phyloP scores from a whole-genome alignment of 2,113 vertebrate species.

The Myotis lucifugus region DNA sequence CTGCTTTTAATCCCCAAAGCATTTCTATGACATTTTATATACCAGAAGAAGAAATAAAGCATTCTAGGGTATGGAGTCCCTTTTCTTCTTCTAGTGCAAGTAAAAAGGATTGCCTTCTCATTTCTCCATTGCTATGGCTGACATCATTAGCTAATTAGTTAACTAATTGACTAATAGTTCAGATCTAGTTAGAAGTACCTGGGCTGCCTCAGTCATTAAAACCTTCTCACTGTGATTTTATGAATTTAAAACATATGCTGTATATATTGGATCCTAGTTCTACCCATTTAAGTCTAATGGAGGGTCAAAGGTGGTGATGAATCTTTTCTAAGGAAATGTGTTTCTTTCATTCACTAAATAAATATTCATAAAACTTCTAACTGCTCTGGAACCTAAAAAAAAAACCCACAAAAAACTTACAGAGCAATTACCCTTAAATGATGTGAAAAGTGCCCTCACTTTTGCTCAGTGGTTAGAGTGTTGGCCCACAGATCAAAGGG shows the following conservation, averaged over 20 bases:
- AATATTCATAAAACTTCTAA: conserved; percentile 39
- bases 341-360: not conserved
- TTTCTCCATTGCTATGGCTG: not conserved
- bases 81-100: not conserved
- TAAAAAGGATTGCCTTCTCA: not conserved
- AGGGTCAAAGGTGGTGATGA: not conserved
- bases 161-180: not conserved
- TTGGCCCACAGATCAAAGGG: no score
- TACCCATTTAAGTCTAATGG: not conserved
- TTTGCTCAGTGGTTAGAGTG: no score
- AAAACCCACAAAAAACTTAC: not conserved
- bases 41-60: not conserved
- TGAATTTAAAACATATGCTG: not conserved
- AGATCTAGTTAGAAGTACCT: not conserved
- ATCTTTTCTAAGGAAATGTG: not conserved
- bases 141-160: not conserved
- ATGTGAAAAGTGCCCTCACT: not conserved
- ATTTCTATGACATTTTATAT: not conserved
- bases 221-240: not conserved
- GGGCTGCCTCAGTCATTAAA: not conserved
- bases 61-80: no score
- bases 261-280: not conserved
- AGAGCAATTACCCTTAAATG: conserved; percentile 24
- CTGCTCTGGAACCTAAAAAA: not conserved
- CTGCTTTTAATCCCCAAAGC: conserved; percentile 43